Percentiles rank a stretch among this genome's conserved stretches.
Evolutionary conservation across 2,888 invertebrate genomes (phyloP).

Genomic region (Apotomis turbidana): DNA sequence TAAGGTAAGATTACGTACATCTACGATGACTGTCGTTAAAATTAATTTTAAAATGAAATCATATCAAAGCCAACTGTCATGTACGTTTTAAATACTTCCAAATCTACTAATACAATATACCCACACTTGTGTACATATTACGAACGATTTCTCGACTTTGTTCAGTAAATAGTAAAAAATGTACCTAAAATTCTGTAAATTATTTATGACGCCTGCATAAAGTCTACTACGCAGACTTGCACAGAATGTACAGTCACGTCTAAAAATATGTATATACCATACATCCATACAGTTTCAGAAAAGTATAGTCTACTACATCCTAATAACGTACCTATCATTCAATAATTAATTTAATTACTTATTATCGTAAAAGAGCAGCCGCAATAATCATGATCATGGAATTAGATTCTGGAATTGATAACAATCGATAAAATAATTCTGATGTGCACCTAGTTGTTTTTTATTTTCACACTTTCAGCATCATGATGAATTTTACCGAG

Average conservation of each 20-base stretch:
- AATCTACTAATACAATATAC: background rate
- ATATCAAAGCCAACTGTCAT: background rate
- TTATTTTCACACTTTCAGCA: too few species aligned
- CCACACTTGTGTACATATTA: slow-evolving; percentile 27
- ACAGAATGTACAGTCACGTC: too few species aligned
- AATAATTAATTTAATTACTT: slow-evolving; percentile 7
- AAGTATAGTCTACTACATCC: background rate
- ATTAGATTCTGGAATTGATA: background rate
- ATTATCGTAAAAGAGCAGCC: background rate
- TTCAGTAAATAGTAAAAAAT: background rate
- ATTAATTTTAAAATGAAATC: background rate
- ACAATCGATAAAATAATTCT: background rate
- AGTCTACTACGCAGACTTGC: too few species aligned
- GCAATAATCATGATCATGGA: background rate
- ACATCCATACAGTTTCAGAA: too few species aligned
- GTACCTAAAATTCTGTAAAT: too few species aligned
- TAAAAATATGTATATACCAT: too few species aligned
- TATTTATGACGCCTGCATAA: too few species aligned
- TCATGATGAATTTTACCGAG: too few species aligned
- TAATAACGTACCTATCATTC: background rate
- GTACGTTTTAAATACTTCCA: background rate
- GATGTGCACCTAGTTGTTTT: too few species aligned
- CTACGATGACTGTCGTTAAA: too few species aligned
- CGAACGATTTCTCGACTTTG: slow-evolving; percentile 3
- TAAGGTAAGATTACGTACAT: too few species aligned